Conservation (phyloP, 2,797 vertebrate genomes). For the Danio jaintianensis region DNA sequence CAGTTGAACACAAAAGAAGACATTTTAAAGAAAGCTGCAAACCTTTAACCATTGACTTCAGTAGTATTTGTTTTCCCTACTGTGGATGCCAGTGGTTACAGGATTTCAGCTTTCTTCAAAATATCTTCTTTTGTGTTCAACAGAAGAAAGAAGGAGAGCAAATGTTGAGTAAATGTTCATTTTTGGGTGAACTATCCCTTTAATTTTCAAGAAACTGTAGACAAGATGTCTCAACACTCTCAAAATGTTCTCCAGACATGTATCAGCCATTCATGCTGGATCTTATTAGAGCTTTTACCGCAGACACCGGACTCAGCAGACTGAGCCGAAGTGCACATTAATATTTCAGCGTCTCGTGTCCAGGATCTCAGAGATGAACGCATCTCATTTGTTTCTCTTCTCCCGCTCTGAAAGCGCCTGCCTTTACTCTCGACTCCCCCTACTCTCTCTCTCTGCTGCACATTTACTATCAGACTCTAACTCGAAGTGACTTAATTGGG, state of each 20-base stretch:
- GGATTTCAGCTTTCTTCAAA: too few species aligned
- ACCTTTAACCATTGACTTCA: too few species aligned
- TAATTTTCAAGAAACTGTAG: slow-evolving; percentile 77
- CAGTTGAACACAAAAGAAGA: too few species aligned
- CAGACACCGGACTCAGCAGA: slow-evolving; percentile 81
- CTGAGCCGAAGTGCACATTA: slow-evolving; percentile 80
- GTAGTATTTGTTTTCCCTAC: too few species aligned
- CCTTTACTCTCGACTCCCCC: slow-evolving; percentile 38
- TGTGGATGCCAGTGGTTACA: too few species aligned
- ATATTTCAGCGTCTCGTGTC: slow-evolving; percentile 83
- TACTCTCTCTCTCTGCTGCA: slow-evolving; percentile 43
- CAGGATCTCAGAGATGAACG: slow-evolving; percentile 81
- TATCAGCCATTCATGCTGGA: slow-evolving; percentile 80
- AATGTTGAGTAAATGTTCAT: too few species aligned
- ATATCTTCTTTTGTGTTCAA: too few species aligned
- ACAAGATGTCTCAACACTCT: slow-evolving; percentile 69
- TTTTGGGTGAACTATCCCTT: slow-evolving; percentile 41
- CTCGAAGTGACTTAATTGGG: slow-evolving; percentile 80
- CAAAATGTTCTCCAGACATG: slow-evolving; percentile 65
- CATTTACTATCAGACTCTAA: slow-evolving; percentile 69
- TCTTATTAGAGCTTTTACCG: slow-evolving; percentile 80
- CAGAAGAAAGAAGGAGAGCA: too few species aligned
- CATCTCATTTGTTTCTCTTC: slow-evolving; percentile 61
- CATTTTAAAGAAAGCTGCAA: too few species aligned
- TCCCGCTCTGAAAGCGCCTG: slow-evolving; percentile 20